Evolutionary conservation across 2,888 invertebrate genomes (phyloP).

Genomic region (Eupithecia subfuscata): DNA sequence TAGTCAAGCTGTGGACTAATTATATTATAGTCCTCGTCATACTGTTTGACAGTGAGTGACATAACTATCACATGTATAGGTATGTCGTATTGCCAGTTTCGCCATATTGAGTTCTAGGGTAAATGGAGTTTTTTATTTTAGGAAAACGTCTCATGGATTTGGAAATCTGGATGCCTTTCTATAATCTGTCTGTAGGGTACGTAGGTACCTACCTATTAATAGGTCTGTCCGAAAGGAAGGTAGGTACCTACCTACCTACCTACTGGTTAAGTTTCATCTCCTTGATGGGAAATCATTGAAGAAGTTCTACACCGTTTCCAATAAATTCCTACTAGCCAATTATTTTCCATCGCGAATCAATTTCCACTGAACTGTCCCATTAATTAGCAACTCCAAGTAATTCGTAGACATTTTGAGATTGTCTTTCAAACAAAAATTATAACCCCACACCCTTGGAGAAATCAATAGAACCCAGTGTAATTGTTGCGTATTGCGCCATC

Average conservation of each 20-base stretch:
- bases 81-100: too few relatives aligned
- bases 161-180: background rate
- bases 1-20: too few relatives aligned
- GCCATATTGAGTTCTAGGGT: too few relatives aligned
- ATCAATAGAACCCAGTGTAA: slow-evolving; percentile 45
- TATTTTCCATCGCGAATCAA: slow-evolving; percentile 24
- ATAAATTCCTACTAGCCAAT: background rate
- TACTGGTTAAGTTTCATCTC: background rate
- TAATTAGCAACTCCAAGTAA: slow-evolving; percentile 42
- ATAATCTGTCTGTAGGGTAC: background rate
- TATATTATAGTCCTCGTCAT: too few relatives aligned
- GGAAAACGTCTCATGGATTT: background rate
- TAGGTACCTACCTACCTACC: too few relatives aligned
- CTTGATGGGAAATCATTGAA: background rate
- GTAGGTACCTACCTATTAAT: background rate
- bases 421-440: slow-evolving; percentile 46
- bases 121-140: background rate
- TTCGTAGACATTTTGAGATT: slow-evolving; percentile 41
- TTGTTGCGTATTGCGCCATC: slow-evolving; percentile 40
- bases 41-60: too few relatives aligned
- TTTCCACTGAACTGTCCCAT: slow-evolving; percentile 13
- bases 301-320: background rate
- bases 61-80: too few relatives aligned
- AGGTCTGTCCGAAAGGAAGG: background rate
- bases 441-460: slow-evolving; percentile 24